Evolutionary conservation across 2,888 invertebrate genomes (phyloP).

Genomic region (Acronicta alni): DNA sequence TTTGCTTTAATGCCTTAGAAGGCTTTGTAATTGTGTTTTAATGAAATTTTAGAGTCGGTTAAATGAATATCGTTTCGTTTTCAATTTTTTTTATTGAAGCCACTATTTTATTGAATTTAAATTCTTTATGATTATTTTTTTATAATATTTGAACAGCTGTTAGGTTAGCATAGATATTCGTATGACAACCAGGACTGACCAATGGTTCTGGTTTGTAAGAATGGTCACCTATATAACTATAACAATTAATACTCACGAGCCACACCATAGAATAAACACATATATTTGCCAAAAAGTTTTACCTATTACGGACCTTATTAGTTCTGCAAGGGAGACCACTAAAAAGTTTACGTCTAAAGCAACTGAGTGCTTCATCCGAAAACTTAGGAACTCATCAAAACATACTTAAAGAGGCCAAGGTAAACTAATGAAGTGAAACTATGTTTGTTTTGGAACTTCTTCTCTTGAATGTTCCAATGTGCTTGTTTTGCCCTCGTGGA

Average conservation of each 20-base stretch:
- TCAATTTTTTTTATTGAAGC: neutral
- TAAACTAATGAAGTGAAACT: conserved; percentile 22
- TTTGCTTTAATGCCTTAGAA: neutral
- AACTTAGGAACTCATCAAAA: conserved; percentile 17
- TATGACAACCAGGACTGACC: too few species aligned
- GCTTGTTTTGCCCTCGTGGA: neutral
- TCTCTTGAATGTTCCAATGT: neutral
- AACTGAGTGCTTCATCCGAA: conserved; percentile 4
- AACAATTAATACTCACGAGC: too few species aligned
- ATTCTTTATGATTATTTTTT: neutral
- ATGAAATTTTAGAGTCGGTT: neutral
- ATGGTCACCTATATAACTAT: too few species aligned
- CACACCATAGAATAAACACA: neutral
- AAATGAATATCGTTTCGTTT: neutral
- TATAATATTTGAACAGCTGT: neutral
- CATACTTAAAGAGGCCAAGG: conserved; percentile 6
- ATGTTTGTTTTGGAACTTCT: conserved; percentile 14
- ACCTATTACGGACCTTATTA: neutral
- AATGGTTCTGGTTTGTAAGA: too few species aligned
- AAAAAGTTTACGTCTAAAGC: conserved; percentile 1
- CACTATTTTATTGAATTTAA: neutral
- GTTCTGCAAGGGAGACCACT: neutral
- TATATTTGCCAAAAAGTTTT: neutral
- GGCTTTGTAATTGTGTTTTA: neutral
- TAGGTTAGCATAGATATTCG: too few species aligned